Percentiles rank a stretch among this genome's conserved stretches.
These are phyloP conservation scores for Hydrochoerus hydrochaeris DNA, from an alignment of 2,113 vertebrate genomes.

Conservation along the genomic window DNA sequence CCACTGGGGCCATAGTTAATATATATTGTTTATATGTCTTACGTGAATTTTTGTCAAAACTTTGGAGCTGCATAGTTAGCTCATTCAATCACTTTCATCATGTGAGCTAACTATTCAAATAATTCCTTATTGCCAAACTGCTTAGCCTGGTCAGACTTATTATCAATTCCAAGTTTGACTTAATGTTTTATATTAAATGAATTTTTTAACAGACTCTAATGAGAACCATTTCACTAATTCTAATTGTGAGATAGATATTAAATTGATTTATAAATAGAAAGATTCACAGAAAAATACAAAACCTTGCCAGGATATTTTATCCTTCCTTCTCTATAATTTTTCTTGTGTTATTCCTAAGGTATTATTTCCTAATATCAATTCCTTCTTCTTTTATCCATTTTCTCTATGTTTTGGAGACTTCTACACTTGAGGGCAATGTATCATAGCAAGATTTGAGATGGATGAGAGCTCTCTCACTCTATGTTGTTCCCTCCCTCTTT, in stretches of 20 bases:
- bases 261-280: conserved; percentile 21
- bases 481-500: background rate
- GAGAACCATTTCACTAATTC: conserved; percentile 17
- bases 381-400: conserved; percentile 45
- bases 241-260: conserved; percentile 4
- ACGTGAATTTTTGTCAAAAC: conserved; percentile 20
- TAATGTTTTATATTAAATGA: conserved; percentile 56
- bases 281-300: conserved; percentile 13
- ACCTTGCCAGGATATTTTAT: conserved; percentile 33
- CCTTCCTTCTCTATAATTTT: conserved; percentile 4
- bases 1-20: background rate
- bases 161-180: conserved; percentile 15
- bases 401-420: background rate
- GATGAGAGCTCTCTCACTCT: background rate
- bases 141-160: background rate
- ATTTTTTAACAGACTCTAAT: background rate
- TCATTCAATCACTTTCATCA: conserved; percentile 26
- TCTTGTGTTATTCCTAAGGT: background rate
- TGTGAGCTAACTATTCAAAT: conserved; percentile 21
- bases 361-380: background rate
- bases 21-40: conserved; percentile 3
- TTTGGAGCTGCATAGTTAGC: background rate
- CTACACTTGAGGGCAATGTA: background rate
- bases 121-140: background rate
- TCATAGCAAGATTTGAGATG: background rate